Conservation (phyloP, 2,888 invertebrate genomes). For the Acrobeloides nanus region DNA sequence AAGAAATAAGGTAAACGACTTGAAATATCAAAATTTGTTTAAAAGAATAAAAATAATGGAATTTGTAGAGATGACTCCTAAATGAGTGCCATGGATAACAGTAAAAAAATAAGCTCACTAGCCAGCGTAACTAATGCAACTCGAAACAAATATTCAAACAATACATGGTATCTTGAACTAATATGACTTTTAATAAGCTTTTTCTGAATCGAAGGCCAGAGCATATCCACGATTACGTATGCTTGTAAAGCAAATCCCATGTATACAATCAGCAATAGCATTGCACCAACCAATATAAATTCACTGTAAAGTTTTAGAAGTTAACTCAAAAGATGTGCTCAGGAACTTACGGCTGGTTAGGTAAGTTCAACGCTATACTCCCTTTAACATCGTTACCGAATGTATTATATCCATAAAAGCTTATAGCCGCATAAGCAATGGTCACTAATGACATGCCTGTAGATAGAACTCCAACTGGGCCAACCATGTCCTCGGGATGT, state of each 20-base stretch:
- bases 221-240: constrained; percentile 82
- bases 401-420: constrained; percentile 83
- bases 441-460: constrained; percentile 80
- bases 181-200: too few species aligned
- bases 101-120: too few species aligned
- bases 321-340: not conserved
- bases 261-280: constrained; percentile 42
- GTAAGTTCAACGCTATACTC: constrained; percentile 79
- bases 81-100: too few species aligned
- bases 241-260: constrained; percentile 68
- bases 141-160: too few species aligned
- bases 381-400: constrained; percentile 74
- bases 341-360: constrained; percentile 54
- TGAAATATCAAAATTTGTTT: too few species aligned
- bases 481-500: constrained; percentile 75
- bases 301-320: constrained; percentile 23
- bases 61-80: too few species aligned
- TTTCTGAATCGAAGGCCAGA: too few species aligned
- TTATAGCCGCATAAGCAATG: constrained; percentile 73
- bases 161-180: too few species aligned
- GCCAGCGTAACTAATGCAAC: too few species aligned
- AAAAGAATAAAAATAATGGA: too few species aligned
- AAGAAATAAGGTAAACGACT: too few species aligned
- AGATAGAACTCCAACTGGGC: constrained; percentile 76
- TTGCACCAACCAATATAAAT: constrained; percentile 35